These are phyloP conservation scores for Aphelenchoides fujianensis DNA, from an alignment of 1,140 invertebrate genomes.

Conservation along the genomic window DNA sequence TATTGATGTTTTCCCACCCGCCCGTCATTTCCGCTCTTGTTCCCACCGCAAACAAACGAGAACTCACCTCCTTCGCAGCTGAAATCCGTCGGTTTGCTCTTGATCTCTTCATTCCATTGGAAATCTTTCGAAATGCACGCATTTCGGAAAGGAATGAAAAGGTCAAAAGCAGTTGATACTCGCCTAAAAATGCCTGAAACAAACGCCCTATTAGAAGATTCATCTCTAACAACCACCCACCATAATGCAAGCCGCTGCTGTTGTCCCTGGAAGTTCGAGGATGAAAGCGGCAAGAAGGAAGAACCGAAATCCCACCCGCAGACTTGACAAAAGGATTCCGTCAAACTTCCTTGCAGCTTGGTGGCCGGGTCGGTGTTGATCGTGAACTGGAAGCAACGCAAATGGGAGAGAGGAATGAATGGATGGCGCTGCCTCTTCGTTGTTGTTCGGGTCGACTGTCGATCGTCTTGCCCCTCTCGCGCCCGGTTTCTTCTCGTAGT, in stretches of 20 bases:
- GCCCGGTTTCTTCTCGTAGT: no score
- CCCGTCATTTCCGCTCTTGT: background rate
- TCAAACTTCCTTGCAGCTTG: background rate
- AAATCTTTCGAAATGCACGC: background rate
- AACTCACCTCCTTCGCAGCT: conserved; percentile 1
- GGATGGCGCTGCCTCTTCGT: no score
- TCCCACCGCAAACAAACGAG: background rate
- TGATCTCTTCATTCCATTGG: background rate
- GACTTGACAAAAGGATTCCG: background rate
- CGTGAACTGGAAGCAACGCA: no score
- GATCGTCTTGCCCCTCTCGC: no score
- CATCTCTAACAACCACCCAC: background rate
- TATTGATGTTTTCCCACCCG: background rate
- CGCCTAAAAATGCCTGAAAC: conserved; percentile 1
- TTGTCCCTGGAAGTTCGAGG: background rate
- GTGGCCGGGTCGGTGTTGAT: no score
- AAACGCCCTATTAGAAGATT: background rate
- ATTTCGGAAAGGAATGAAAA: background rate
- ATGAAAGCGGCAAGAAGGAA: no score
- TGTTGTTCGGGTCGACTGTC: no score
- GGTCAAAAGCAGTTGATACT: background rate
- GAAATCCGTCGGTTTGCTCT: background rate
- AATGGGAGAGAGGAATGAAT: no score
- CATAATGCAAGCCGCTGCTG: background rate
- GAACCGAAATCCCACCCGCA: no score